Percentiles rank a stretch among this genome's conserved stretches.
Conservation (phyloP, 2,113 vertebrate species). For the Prinia subflava region DNA sequence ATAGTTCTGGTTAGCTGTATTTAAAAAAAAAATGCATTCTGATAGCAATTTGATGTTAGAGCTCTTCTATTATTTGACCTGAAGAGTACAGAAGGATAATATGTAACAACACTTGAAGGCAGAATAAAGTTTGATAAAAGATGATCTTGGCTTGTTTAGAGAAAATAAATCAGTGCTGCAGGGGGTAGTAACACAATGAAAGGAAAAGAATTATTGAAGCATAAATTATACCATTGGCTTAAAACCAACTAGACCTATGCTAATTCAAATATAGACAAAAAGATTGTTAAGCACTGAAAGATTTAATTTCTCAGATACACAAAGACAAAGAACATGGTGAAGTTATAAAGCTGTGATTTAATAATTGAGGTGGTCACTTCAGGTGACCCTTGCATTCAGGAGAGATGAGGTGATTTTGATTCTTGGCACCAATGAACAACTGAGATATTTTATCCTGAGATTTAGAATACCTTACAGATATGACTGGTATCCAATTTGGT, state of each 20-base stretch:
- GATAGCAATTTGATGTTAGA: neutral
- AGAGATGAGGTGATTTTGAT: neutral
- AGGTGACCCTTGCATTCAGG: neutral
- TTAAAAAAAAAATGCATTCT: neutral
- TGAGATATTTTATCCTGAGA: neutral
- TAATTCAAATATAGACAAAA: neutral
- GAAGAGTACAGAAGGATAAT: neutral
- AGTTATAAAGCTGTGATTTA: neutral
- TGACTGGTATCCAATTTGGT: neutral
- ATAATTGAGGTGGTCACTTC: neutral
- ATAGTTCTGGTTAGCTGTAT: neutral
- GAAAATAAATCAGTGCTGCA: conserved; percentile 26
- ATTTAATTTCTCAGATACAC: neutral
- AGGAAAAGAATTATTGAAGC: conserved; percentile 15
- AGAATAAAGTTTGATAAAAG: conserved; percentile 9
- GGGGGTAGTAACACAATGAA: neutral
- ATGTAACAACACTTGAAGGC: neutral
- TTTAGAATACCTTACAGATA: neutral
- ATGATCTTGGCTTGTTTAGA: conserved; percentile 1
- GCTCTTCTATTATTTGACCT: neutral
- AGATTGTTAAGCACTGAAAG: neutral
- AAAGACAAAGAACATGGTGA: neutral
- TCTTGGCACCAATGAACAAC: neutral
- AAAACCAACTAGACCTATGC: neutral
- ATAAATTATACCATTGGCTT: neutral